Base-by-base conservation (phyloP, 2,888 invertebrate species). In the Parnassius glacialis region DNA sequence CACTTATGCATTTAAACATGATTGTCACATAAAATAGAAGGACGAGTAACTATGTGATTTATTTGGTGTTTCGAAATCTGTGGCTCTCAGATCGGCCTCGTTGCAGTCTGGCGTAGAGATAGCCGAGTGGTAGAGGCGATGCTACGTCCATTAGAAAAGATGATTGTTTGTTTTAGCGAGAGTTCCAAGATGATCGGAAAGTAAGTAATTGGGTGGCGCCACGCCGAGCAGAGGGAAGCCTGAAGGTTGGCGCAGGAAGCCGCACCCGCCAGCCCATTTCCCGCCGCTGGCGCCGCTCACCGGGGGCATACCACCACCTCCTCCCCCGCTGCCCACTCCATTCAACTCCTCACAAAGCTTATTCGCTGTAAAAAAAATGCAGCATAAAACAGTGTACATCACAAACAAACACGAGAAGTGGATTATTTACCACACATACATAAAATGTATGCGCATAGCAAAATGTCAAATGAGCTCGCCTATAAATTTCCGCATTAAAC, bases 241-340 rank as follows among this genome's bases (percentile, higher is more conserved):
- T 52, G 92, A 93, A 67, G 89, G 93, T 84, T 93, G 88, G 79
- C 94, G 90, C 79, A 95, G 84, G 85, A 95, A 79, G 72, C 95
- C 87, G 88, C 94, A 88, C 85, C 95, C 88, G 68, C 94, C 92
- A 67, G 93, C 84, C 94, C 94, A 91, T 80, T 93, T 91, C 68
- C 90, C 90, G 54, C 88, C 86, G 58, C 84, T 84, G 59, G 78
- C 83, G 67, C 86, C 79, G 66, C 85, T 85, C 71, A 83, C 79
- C 56, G 86, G 79, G 64, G 84, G 78, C 80, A 78, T 73, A 45
- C 84, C 80, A 52, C 76, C 70, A 68, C 92, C 80, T 53, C 92
- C 80, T 53, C 92, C 92, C 84, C 78, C 81, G 41, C 79, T 78
- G 52, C 83, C 85, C 52, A 85, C 83, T 34, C 88, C 88, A 63